Conservation (phyloP, 2,888 invertebrate species). For the Diachrysia chrysitis region DNA sequence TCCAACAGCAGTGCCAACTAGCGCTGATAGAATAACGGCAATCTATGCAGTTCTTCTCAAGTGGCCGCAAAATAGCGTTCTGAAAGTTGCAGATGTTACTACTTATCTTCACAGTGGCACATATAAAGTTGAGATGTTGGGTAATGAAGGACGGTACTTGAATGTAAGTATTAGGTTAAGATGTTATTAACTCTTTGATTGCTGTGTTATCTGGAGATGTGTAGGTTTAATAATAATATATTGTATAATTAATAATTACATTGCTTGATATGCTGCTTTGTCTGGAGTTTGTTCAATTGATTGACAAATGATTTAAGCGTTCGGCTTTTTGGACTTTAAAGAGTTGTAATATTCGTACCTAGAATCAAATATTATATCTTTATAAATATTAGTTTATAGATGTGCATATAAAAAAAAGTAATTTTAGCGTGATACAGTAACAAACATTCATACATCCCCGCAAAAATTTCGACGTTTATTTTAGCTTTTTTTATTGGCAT, state of each 20-base stretch:
- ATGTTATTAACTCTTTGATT: slow-evolving; percentile 7
- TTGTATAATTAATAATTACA: too few species aligned
- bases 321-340: too few species aligned
- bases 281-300: neutral
- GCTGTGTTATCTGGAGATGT: neutral
- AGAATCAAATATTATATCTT: too few species aligned
- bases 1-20: slow-evolving; percentile 64
- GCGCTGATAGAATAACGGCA: slow-evolving; percentile 63
- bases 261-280: neutral
- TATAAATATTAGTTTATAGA: too few species aligned
- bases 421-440: too few species aligned
- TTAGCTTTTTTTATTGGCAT: too few species aligned
- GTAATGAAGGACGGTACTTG: slow-evolving; percentile 65
- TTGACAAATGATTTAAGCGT: too few species aligned
- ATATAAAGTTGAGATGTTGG: slow-evolving; percentile 71
- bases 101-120: slow-evolving; percentile 66
- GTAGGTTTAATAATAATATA: neutral
- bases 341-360: too few species aligned
- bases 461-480: too few species aligned
- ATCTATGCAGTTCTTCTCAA: slow-evolving; percentile 92
- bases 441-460: too few species aligned
- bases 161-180: slow-evolving; percentile 65
- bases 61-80: slow-evolving; percentile 91
- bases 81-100: slow-evolving; percentile 73
- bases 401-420: too few species aligned